phyloP scores from a whole-genome alignment of 2,797 vertebrate species.

The Rousettus madagascariensis region DNA sequence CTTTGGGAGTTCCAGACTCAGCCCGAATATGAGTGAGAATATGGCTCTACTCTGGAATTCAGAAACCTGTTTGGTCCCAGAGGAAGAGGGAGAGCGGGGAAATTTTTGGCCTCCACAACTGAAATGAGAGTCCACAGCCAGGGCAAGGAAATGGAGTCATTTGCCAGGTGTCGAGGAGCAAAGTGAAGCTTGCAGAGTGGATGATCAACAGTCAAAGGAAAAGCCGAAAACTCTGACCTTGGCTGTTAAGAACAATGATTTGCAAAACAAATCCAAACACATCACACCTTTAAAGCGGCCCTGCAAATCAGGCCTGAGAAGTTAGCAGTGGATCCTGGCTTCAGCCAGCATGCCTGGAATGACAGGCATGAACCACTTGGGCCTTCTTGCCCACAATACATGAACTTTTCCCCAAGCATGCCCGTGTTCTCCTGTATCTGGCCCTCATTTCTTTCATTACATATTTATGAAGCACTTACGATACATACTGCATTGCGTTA shows the following conservation, averaged over 20 bases:
- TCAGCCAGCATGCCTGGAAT: background rate
- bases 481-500: background rate
- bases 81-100: background rate
- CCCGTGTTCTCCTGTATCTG: background rate
- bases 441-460: background rate
- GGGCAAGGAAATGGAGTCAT: constrained; percentile 36
- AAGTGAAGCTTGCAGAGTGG: constrained; percentile 44
- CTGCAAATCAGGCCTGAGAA: constrained; percentile 46
- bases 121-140: constrained; percentile 23
- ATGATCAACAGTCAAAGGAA: constrained; percentile 48
- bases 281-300: constrained; percentile 29
- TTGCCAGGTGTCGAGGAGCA: constrained; percentile 5
- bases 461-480: constrained; percentile 9
- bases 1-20: constrained; percentile 43
- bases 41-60: constrained; percentile 8
- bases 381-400: background rate
- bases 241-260: constrained; percentile 44
- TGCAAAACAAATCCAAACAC: constrained; percentile 60
- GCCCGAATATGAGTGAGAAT: background rate
- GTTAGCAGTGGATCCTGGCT: background rate
- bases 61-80: constrained; percentile 35
- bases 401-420: constrained; percentile 18
- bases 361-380: background rate
- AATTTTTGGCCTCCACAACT: background rate
- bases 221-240: constrained; percentile 32